Conservation (phyloP, 2,888 invertebrate genomes). For the Hymenopus coronatus region DNA sequence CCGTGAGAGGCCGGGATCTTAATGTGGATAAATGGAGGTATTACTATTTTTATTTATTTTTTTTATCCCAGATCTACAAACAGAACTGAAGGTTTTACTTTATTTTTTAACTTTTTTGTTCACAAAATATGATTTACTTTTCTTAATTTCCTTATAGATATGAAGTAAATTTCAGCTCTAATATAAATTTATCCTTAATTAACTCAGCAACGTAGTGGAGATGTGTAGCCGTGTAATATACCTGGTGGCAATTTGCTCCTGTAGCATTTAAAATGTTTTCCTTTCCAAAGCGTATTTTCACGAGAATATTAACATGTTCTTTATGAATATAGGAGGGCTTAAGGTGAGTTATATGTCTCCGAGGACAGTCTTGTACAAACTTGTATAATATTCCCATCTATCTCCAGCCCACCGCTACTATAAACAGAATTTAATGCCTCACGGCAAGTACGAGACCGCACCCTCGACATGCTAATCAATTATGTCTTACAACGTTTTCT, state of each 20-base stretch:
- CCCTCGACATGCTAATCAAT: not conserved
- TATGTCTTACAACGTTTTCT: not conserved
- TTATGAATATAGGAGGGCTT: not conserved
- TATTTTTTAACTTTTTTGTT: too few relatives aligned
- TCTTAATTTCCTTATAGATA: too few relatives aligned
- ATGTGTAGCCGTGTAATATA: too few relatives aligned
- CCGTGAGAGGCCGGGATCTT: too few relatives aligned
- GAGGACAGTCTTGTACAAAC: not conserved
- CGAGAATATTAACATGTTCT: not conserved
- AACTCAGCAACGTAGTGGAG: too few relatives aligned
- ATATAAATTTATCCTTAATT: too few relatives aligned
- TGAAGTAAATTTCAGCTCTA: too few relatives aligned
- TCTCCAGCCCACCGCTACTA: not conserved
- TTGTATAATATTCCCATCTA: not conserved
- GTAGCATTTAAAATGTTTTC: not conserved
- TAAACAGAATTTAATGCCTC: not conserved
- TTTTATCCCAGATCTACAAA: too few relatives aligned
- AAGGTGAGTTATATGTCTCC: not conserved
- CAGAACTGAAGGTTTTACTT: too few relatives aligned
- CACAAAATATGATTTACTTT: too few relatives aligned
- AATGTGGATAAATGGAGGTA: too few relatives aligned
- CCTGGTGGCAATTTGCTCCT: not conserved
- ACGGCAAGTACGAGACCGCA: not conserved
- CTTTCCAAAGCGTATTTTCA: not conserved
- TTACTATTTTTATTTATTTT: too few relatives aligned